Evolutionary conservation across 2,113 vertebrate genomes (phyloP), one percentile per base, ranked within the genome.

Genomic region (Cinclus mexicanus): DNA sequence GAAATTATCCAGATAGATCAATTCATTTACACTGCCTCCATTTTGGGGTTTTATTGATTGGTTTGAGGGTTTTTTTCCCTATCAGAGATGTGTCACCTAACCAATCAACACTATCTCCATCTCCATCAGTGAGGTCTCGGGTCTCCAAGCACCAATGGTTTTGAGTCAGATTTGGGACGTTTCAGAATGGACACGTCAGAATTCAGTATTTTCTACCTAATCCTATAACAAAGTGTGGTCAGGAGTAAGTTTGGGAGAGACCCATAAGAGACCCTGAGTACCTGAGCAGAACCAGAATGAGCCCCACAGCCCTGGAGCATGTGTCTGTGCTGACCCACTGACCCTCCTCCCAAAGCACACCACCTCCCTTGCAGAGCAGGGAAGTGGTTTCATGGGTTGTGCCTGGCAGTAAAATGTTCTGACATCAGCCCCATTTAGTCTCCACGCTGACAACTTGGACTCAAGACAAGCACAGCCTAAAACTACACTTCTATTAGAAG

Each of bases 41-140:
- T 52, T 42, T 56, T 7, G 4, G 11, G 9, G 11, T 16, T 53
- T 47, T 56, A 6, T 44, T 71, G 10, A 12, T 19, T 46, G 22
- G 14, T 31, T 44, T 35, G 46, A 46, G 4, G 33, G 2, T 0
- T 0, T n/a, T 7, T 49, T 49, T 49, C 10, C 4, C 15, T 1
- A 59, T 26, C 11, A 70, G 24, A 44, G n/a, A 18, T 37, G 5
- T 63, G 19, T 16, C 46, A 53, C 39, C 19, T 59, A 44, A 72
- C 16, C 47, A 53, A 13, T 33, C 31, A 67, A 35, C 41, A 11
- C 39, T 21, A 52, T 14, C 72, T 52, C 15, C 14, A 19, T 12
- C 7, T 55, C 68, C 21, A 39, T 37, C 49, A 55, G 4, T n/a
- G 7, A 28, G 12, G 18, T 57, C 23, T 92, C 25, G 55, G 20